Conservation (phyloP, 2,888 invertebrate genomes). For the Drosophila meridionalis region DNA sequence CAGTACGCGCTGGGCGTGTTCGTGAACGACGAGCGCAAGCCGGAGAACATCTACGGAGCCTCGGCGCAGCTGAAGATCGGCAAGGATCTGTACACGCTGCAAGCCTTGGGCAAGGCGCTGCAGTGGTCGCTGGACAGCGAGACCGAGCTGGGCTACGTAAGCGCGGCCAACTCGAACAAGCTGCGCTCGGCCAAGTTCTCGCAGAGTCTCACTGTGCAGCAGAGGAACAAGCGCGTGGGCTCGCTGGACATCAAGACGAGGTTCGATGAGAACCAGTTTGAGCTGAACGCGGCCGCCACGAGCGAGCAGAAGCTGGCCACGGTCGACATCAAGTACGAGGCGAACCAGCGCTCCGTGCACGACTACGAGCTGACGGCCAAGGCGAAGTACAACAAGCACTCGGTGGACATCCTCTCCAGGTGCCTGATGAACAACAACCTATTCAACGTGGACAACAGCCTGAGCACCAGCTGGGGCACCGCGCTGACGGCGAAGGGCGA, state of each 20-base stretch:
- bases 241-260: slow-evolving; percentile 85
- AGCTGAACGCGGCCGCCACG: slow-evolving; percentile 86
- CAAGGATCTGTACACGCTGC: slow-evolving; percentile 50
- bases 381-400: slow-evolving; percentile 85
- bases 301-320: slow-evolving; percentile 87
- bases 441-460: slow-evolving; percentile 72
- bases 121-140: slow-evolving; percentile 55
- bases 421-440: slow-evolving; percentile 82
- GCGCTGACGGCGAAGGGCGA: slow-evolving; percentile 80
- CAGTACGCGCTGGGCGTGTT: slow-evolving; percentile 74
- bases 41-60: slow-evolving; percentile 72
- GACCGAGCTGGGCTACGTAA: slow-evolving; percentile 56
- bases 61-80: slow-evolving; percentile 56
- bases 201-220: slow-evolving; percentile 54
- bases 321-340: slow-evolving; percentile 85
- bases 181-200: slow-evolving; percentile 60
- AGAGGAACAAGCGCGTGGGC: slow-evolving; percentile 55
- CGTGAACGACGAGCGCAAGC: slow-evolving; percentile 66
- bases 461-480: slow-evolving; percentile 82
- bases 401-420: slow-evolving; percentile 75
- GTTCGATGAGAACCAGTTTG: slow-evolving; percentile 74
- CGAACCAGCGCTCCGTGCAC: slow-evolving; percentile 82
- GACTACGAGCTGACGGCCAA: slow-evolving; percentile 87
- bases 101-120: slow-evolving; percentile 61
- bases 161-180: slow-evolving; percentile 40